Evolutionary conservation across 1,140 invertebrate genomes (phyloP).

Genomic region (Limonius californicus): DNA sequence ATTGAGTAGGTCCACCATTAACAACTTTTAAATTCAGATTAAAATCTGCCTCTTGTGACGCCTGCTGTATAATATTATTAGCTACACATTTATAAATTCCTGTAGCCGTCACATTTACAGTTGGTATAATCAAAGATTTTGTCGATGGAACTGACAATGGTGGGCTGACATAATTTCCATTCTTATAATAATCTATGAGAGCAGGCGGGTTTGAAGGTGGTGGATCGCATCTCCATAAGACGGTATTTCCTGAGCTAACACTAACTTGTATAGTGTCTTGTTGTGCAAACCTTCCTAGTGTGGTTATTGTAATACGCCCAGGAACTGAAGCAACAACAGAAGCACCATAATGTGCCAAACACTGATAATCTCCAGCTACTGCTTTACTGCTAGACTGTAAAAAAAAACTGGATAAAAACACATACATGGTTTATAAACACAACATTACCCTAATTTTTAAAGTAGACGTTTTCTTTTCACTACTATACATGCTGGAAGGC

Average conservation of each 20-base stretch:
- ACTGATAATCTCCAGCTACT: slow-evolving; percentile 65
- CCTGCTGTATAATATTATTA: slow-evolving; percentile 54
- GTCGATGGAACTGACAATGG: slow-evolving; percentile 38
- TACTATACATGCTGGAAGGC: slow-evolving; percentile 9
- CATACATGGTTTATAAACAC: too few relatives aligned
- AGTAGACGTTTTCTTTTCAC: slow-evolving; percentile 16
- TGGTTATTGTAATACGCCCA: slow-evolving; percentile 66
- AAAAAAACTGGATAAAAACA: neutral
- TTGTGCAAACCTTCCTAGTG: slow-evolving; percentile 54
- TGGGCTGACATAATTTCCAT: slow-evolving; percentile 32
- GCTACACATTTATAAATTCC: slow-evolving; percentile 59
- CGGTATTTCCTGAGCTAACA: slow-evolving; percentile 62
- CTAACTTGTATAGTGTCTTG: slow-evolving; percentile 48
- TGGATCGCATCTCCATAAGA: slow-evolving; percentile 66
- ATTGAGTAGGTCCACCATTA: slow-evolving; percentile 36
- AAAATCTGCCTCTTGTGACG: slow-evolving; percentile 47
- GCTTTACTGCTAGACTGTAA: slow-evolving; percentile 52
- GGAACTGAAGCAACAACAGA: slow-evolving; percentile 73
- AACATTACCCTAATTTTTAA: slow-evolving; percentile 18
- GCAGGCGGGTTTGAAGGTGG: slow-evolving; percentile 66
- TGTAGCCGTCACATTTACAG: slow-evolving; percentile 51
- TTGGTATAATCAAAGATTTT: slow-evolving; percentile 53
- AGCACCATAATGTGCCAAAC: slow-evolving; percentile 74
- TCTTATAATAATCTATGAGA: slow-evolving; percentile 57
- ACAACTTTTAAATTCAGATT: slow-evolving; percentile 50